Conservation (phyloP, 2,113 vertebrate genomes). For the Saguinus midas region DNA sequence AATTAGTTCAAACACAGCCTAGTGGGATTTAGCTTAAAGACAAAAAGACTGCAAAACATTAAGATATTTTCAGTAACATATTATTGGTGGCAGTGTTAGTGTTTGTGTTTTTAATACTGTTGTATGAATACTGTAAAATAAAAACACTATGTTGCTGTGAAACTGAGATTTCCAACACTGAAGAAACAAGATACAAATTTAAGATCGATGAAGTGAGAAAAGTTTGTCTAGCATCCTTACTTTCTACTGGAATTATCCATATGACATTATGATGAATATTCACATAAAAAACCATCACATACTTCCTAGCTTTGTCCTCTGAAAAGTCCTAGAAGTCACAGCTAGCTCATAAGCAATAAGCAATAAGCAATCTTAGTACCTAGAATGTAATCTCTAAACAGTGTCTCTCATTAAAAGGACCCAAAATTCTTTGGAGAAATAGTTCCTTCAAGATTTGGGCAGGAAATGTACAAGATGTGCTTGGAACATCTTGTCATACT, state of each 20-base stretch:
- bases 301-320: not conserved
- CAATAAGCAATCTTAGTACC: not conserved
- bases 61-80: not conserved
- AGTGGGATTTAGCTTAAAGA: not conserved
- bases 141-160: not conserved
- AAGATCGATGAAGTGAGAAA: not conserved
- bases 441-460: not conserved
- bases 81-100: not conserved
- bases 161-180: not conserved
- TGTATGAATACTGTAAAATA: not conserved
- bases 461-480: not conserved
- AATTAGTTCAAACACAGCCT: not conserved
- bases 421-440: not conserved
- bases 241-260: not conserved
- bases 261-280: not conserved
- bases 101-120: not conserved
- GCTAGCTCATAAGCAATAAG: not conserved
- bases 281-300: not conserved
- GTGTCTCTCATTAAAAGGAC: not conserved
- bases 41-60: not conserved
- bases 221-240: not conserved
- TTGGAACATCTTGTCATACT: not conserved
- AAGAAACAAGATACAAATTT: not conserved
- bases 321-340: not conserved
- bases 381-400: not conserved